A percentile compares a stretch with the other conserved stretches of the same genome.
phyloP scores from a whole-genome alignment of 2,797 vertebrate genomes.

The Thaleichthys pacificus region DNA sequence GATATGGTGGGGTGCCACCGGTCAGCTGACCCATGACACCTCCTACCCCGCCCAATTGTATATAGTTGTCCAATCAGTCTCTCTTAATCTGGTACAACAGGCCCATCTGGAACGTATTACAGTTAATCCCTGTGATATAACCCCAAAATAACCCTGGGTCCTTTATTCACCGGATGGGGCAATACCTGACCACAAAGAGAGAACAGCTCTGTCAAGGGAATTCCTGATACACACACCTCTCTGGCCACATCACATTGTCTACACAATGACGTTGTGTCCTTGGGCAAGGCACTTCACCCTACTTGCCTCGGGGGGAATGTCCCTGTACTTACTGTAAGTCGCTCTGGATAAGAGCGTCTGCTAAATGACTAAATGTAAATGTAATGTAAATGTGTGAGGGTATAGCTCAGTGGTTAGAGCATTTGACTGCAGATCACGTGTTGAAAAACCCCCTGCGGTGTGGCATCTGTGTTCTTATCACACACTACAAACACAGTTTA shows the following conservation, averaged over 20 bases:
- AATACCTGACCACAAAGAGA: constrained; percentile 42
- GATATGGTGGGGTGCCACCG: constrained; percentile 33
- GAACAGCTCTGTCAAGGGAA: constrained; percentile 25
- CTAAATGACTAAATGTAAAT: too few relatives aligned
- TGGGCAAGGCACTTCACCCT: too few relatives aligned
- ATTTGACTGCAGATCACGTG: too few relatives aligned
- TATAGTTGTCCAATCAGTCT: constrained; percentile 65
- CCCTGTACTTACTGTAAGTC: too few relatives aligned
- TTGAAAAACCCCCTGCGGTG: background rate
- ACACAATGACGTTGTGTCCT: too few relatives aligned
- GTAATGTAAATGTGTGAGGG: too few relatives aligned
- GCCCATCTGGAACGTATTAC: constrained; percentile 73
- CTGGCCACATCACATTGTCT: background rate
- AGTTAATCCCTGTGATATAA: constrained; percentile 74
- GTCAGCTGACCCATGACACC: constrained; percentile 52
- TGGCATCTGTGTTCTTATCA: constrained; percentile 4
- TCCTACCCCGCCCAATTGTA: constrained; percentile 8
- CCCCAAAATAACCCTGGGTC: constrained; percentile 62
- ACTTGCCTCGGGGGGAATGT: too few relatives aligned
- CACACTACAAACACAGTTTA: background rate
- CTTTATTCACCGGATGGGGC: constrained; percentile 28
- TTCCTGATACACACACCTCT: background rate
- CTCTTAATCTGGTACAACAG: constrained; percentile 66
- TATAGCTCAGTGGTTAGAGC: too few relatives aligned
- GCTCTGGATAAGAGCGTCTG: too few relatives aligned